Evolutionary conservation across 2,888 invertebrate species (phyloP).

Genomic region (Elegia similella): DNA sequence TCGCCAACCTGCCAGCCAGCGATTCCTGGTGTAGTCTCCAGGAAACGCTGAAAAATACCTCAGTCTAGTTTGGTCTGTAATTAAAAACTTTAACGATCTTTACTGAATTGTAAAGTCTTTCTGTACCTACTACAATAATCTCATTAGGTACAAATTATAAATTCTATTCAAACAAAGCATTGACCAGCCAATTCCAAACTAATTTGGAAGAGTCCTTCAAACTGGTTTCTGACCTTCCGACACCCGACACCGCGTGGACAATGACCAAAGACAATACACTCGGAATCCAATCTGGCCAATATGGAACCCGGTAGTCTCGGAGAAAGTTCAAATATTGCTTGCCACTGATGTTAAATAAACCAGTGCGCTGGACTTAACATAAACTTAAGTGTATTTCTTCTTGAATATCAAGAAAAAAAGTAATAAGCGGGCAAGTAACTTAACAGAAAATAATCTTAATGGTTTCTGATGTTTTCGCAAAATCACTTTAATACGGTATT

Average conservation of each 20-base stretch:
- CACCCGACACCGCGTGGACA: slow-evolving; percentile 37
- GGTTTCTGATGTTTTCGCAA: too few relatives aligned
- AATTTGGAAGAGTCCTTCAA: slow-evolving; percentile 46
- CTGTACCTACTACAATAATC: too few relatives aligned
- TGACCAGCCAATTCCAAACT: slow-evolving; percentile 34
- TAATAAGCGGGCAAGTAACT: too few relatives aligned
- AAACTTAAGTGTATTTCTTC: background rate
- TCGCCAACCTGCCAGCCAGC: too few relatives aligned
- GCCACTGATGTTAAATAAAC: slow-evolving; percentile 19
- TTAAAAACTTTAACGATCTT: background rate
- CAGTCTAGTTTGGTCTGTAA: background rate
- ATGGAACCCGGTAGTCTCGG: slow-evolving; percentile 50
- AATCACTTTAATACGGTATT: too few relatives aligned
- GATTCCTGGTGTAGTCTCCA: too few relatives aligned
- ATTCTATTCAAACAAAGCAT: background rate
- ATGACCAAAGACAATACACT: slow-evolving; percentile 15
- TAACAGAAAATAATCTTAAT: too few relatives aligned
- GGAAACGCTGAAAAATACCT: too few relatives aligned
- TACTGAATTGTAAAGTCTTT: too few relatives aligned
- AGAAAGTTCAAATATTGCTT: slow-evolving; percentile 60
- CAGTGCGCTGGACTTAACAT: background rate
- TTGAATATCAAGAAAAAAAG: too few relatives aligned
- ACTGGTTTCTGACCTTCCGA: slow-evolving; percentile 33
- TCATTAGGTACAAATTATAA: background rate
- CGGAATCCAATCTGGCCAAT: slow-evolving; percentile 48